A percentile compares a stretch with the other conserved stretches of the same genome.
Evolutionary conservation across 37 sponge, comb jelly and placozoan genomes (phyloP).

Genomic region (Haliclona indistincta): DNA sequence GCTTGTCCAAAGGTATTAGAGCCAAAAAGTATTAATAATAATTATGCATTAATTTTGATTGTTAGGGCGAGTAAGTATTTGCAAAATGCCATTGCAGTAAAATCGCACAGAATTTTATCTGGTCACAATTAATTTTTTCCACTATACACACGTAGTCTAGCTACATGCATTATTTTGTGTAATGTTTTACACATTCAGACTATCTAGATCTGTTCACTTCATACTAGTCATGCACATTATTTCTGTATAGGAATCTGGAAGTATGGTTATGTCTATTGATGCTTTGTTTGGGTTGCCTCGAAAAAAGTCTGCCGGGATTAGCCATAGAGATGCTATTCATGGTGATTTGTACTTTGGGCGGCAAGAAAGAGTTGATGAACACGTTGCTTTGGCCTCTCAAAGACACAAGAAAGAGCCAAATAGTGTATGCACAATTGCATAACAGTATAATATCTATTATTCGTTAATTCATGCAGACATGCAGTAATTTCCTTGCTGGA

Average conservation of each 20-base stretch:
- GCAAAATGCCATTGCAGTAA: no score
- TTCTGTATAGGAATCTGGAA: conserved; percentile 1
- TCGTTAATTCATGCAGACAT: neutral
- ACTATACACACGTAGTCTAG: no score
- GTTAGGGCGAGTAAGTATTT: no score
- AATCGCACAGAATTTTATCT: no score
- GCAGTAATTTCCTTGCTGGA: conserved; percentile 30
- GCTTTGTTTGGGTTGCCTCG: conserved; percentile 24
- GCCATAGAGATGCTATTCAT: conserved; percentile 14
- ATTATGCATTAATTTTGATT: no score
- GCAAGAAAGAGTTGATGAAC: conserved; percentile 20
- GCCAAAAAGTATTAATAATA: no score
- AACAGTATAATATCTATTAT: neutral
- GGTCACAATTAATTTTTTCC: no score
- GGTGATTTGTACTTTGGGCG: conserved; percentile 8
- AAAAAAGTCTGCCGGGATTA: conserved; percentile 21
- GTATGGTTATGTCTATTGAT: conserved; percentile 13
- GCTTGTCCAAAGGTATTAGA: conserved; percentile 14
- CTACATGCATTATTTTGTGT: no score
- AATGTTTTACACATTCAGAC: no score
- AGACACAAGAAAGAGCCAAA: neutral
- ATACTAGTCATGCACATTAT: neutral
- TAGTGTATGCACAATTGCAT: neutral
- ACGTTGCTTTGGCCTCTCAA: conserved; percentile 1
- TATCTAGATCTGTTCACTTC: no score